These are phyloP conservation scores for Tiliacea aurago DNA, from an alignment of 2,888 invertebrate species.

Conservation along the genomic window DNA sequence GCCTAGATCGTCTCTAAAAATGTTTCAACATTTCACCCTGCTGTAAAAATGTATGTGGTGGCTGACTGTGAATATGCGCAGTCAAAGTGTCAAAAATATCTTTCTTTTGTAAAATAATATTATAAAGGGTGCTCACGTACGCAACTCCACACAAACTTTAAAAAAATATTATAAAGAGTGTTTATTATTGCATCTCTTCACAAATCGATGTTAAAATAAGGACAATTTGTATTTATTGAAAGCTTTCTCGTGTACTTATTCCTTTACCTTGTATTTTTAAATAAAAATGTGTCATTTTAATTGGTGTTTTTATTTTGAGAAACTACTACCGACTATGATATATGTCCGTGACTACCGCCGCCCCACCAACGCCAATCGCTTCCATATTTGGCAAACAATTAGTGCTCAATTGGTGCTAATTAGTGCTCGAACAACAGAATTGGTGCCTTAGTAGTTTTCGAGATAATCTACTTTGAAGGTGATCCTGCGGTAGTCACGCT, in stretches of 20 bases:
- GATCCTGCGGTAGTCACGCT: too few species aligned
- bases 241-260: slow-evolving; percentile 63
- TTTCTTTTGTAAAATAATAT: slow-evolving; percentile 42
- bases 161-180: slow-evolving; percentile 14
- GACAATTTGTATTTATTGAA: slow-evolving; percentile 58
- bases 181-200: slow-evolving; percentile 33
- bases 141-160: slow-evolving; percentile 41
- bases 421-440: too few species aligned
- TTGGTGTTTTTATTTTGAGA: slow-evolving; percentile 47
- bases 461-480: too few species aligned
- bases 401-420: too few species aligned
- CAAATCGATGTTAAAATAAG: slow-evolving; percentile 44
- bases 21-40: background rate
- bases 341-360: too few species aligned
- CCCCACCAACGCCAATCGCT: too few species aligned
- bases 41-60: background rate
- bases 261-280: slow-evolving; percentile 60
- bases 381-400: too few species aligned
- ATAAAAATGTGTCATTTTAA: slow-evolving; percentile 67
- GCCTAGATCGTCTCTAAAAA: background rate
- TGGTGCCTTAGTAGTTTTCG: too few species aligned
- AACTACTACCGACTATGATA: background rate
- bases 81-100: slow-evolving; percentile 6
- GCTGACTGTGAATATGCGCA: background rate
- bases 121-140: slow-evolving; percentile 12